Percentiles rank a stretch among this genome's conserved stretches.
Evolutionary conservation across 2,113 vertebrate species (phyloP).

Genomic region (Strigops habroptila): DNA sequence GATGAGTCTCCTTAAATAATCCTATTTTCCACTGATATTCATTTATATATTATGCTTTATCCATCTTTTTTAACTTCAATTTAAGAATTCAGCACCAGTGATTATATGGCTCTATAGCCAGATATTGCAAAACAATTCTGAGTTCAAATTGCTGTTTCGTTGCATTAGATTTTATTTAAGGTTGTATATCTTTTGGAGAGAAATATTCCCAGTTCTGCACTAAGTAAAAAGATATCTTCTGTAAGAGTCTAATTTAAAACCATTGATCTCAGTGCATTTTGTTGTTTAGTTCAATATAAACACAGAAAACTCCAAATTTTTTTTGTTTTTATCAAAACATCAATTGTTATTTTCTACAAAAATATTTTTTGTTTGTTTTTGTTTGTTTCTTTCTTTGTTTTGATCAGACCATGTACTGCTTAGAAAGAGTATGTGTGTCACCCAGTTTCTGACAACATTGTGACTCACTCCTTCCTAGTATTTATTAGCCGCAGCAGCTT

Average conservation of each 20-base stretch:
- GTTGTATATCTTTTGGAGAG: not conserved
- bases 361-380: not conserved
- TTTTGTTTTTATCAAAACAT: not conserved
- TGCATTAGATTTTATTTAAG: conserved; percentile 42
- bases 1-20: conserved; percentile 59
- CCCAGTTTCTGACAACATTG: not conserved
- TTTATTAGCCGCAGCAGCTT: not conserved
- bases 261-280: not conserved
- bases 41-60: conserved; percentile 56
- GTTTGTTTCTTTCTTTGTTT: not conserved
- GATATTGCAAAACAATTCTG: conserved; percentile 57
- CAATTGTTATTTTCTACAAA: not conserved
- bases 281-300: not conserved
- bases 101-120: conserved; percentile 1
- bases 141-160: conserved; percentile 35
- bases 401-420: not conserved
- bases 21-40: conserved; percentile 41
- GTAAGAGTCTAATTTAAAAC: not conserved
- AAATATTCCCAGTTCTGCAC: conserved; percentile 17
- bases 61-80: conserved; percentile 29
- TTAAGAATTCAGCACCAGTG: conserved; percentile 35
- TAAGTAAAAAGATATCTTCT: not conserved
- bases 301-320: not conserved
- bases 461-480: not conserved
- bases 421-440: not conserved